Conservation (phyloP, 2,113 vertebrate genomes). For the Zingel zingel region DNA sequence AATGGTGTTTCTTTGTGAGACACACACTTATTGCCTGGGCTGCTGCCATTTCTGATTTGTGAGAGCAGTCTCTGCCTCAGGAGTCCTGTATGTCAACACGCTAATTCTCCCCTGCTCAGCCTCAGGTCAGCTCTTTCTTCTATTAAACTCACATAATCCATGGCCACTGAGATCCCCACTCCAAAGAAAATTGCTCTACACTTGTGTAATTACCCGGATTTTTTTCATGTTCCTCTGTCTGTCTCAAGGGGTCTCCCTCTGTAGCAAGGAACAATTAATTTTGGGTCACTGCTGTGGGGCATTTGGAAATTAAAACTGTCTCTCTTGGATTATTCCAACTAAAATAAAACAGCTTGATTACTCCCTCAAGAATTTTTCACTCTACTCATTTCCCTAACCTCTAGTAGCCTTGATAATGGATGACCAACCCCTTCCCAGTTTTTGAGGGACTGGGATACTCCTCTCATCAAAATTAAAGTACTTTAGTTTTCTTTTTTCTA, state of each 20-base stretch:
- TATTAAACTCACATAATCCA: constrained; percentile 68
- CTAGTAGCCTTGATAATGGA: constrained; percentile 62
- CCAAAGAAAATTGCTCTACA: constrained; percentile 62
- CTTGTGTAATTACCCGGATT: constrained; percentile 78
- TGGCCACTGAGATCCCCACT: constrained; percentile 55
- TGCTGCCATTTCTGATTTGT: constrained; percentile 57
- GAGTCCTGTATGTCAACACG: constrained; percentile 62
- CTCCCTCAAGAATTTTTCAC: constrained; percentile 61
- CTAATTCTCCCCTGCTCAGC: constrained; percentile 57
- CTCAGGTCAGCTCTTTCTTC: constrained; percentile 62
- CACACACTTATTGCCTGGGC: background rate
- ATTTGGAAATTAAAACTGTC: constrained; percentile 80
- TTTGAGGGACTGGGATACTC: background rate
- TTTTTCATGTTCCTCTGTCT: constrained; percentile 51
- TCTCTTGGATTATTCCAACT: constrained; percentile 77
- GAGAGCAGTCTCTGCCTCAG: constrained; percentile 37
- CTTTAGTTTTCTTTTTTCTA: constrained; percentile 4
- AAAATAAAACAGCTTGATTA: constrained; percentile 79
- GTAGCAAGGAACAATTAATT: constrained; percentile 83
- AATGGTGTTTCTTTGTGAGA: constrained; percentile 29
- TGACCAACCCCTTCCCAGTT: constrained; percentile 42
- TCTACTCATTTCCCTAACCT: constrained; percentile 73
- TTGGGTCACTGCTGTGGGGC: constrained; percentile 81
- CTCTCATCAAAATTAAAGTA: constrained; percentile 2
- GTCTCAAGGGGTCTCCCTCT: constrained; percentile 78